Percentiles rank a stretch among this genome's conserved stretches.
Evolutionary conservation across 2,888 invertebrate genomes (phyloP).

Genomic region (Tachina grossa): DNA sequence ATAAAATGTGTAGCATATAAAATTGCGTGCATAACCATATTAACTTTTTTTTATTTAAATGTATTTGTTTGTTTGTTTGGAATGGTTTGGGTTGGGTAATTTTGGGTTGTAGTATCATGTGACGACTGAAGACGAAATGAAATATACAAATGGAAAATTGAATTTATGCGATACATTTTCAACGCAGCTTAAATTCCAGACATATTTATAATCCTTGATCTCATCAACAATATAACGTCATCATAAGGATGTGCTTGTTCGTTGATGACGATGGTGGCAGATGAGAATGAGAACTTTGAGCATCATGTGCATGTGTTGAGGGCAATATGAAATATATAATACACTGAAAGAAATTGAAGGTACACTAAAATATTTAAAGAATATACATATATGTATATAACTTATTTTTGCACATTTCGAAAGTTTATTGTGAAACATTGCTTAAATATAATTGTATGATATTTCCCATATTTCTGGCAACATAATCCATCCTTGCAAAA

Average conservation of each 20-base stretch:
- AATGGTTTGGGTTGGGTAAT: slow-evolving; percentile 18
- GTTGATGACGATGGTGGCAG: slow-evolving; percentile 13
- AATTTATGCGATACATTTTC: slow-evolving; percentile 64
- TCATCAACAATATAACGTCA: slow-evolving; percentile 64
- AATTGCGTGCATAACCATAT: slow-evolving; percentile 63
- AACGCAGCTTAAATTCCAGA: slow-evolving; percentile 70
- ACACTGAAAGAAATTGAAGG: slow-evolving; percentile 25
- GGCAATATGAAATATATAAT: not conserved
- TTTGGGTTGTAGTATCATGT: slow-evolving; percentile 50
- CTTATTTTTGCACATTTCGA: no score
- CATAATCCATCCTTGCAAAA: no score
- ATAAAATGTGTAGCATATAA: slow-evolving; percentile 54
- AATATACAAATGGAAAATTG: slow-evolving; percentile 60
- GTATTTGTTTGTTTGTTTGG: not conserved
- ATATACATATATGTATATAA: no score
- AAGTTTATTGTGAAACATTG: no score
- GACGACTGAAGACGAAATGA: slow-evolving; percentile 50
- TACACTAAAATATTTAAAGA: not conserved
- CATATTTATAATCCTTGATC: slow-evolving; percentile 71
- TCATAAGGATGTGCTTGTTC: slow-evolving; percentile 42
- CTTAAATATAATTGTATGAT: no score
- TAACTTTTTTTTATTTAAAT: not conserved
- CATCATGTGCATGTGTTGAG: slow-evolving; percentile 41
- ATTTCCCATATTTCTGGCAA: no score
- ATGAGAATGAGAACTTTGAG: slow-evolving; percentile 20